Conservation (phyloP, 2,797 vertebrate species). For the Periophthalmus magnuspinnatus region DNA sequence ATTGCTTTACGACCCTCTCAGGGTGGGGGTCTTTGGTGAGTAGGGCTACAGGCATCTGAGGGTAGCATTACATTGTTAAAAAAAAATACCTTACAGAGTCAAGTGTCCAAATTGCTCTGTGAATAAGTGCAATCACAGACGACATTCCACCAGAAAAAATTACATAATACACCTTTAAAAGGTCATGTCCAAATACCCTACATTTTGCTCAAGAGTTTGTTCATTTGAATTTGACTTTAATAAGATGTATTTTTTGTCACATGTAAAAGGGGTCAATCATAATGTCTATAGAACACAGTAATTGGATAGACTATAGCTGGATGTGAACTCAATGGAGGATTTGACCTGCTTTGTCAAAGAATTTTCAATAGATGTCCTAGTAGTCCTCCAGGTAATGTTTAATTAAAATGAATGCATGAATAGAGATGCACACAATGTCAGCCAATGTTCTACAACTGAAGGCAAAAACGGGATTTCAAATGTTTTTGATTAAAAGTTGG, state of each 20-base stretch:
- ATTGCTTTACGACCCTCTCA: no score
- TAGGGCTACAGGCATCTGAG: no score
- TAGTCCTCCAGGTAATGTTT: neutral
- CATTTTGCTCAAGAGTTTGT: neutral
- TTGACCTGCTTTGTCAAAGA: neutral
- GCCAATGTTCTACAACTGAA: neutral
- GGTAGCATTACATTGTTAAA: no score
- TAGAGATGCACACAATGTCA: neutral
- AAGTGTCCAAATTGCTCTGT: no score
- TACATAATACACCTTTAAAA: no score
- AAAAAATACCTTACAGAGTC: no score
- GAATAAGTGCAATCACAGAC: no score
- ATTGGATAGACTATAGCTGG: neutral
- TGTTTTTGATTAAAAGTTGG: no score
- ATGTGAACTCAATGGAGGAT: neutral
- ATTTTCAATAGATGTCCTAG: neutral
- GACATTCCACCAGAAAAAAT: no score
- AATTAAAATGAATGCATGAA: constrained; percentile 1
- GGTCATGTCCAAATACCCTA: neutral
- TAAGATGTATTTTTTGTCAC: neutral
- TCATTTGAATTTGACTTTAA: neutral
- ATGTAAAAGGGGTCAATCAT: neutral
- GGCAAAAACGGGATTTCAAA: neutral
- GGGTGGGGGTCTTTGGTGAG: no score
- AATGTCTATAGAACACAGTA: neutral